Evolutionary conservation across 2,888 invertebrate species (phyloP).

Genomic region (Hypena proboscidalis): DNA sequence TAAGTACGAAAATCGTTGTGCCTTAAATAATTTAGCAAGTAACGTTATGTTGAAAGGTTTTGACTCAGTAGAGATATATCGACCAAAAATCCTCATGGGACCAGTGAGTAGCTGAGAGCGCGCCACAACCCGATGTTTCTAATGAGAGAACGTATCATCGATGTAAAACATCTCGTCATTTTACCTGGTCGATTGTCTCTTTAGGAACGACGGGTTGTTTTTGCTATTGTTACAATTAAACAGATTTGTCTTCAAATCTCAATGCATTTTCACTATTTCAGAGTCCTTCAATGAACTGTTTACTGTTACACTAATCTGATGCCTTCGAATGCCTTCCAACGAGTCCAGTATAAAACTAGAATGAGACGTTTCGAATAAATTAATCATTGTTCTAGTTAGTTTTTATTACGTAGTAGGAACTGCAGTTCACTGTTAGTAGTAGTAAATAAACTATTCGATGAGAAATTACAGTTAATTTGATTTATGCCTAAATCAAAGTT

Average conservation of each 20-base stretch:
- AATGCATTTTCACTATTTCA: slow-evolving; percentile 61
- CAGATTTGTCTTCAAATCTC: slow-evolving; percentile 63
- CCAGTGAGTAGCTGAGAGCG: slow-evolving; percentile 28
- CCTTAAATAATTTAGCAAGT: background rate
- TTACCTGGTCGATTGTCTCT: slow-evolving; percentile 50
- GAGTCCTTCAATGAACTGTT: slow-evolving; percentile 43
- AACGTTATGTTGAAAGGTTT: slow-evolving; percentile 1
- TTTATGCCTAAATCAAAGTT: slow-evolving; percentile 44
- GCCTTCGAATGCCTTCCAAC: slow-evolving; percentile 57
- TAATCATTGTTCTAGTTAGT: slow-evolving; percentile 62
- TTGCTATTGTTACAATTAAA: slow-evolving; percentile 43
- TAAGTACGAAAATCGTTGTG: slow-evolving; percentile 16
- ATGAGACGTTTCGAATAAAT: slow-evolving; percentile 65
- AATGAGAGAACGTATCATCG: slow-evolving; percentile 51
- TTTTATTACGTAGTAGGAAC: slow-evolving; percentile 79
- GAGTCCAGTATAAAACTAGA: slow-evolving; percentile 47
- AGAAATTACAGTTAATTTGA: slow-evolving; percentile 46
- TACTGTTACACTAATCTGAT: slow-evolving; percentile 45
- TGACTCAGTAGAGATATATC: slow-evolving; percentile 7
- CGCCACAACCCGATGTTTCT: slow-evolving; percentile 63
- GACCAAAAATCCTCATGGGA: slow-evolving; percentile 49
- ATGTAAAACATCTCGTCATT: slow-evolving; percentile 23
- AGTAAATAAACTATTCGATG: slow-evolving; percentile 64
- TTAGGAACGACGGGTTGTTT: slow-evolving; percentile 63
- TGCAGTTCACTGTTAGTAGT: slow-evolving; percentile 71